phyloP scores from a whole-genome alignment of 1,140 invertebrate species.

The Euglossa dilemma region DNA sequence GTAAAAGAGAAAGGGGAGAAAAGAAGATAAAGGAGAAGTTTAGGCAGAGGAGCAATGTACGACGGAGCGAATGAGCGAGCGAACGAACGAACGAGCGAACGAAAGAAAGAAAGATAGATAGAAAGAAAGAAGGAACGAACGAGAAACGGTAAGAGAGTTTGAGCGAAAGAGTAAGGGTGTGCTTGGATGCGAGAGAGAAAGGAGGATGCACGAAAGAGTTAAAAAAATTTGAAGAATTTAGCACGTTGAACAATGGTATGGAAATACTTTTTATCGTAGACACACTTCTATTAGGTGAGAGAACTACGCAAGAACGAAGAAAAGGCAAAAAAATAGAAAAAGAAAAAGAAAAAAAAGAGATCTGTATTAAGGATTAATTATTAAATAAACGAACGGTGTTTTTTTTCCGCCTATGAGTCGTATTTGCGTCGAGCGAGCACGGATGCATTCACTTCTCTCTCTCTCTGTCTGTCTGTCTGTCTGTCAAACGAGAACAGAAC shows the following conservation, averaged over 20 bases:
- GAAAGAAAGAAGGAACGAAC: neutral
- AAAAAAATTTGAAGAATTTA: slow-evolving; percentile 69
- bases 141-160: neutral
- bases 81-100: neutral
- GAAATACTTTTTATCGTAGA: slow-evolving; percentile 82
- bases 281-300: slow-evolving; percentile 77
- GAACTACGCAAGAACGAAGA: slow-evolving; percentile 53
- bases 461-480: slow-evolving; percentile 13
- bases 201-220: slow-evolving; percentile 44
- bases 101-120: neutral
- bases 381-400: slow-evolving; percentile 81
- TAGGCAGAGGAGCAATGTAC: neutral
- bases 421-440: slow-evolving; percentile 67
- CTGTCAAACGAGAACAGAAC: slow-evolving; percentile 47
- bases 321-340: slow-evolving; percentile 61
- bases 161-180: neutral
- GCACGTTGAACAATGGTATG: slow-evolving; percentile 73
- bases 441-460: slow-evolving; percentile 27
- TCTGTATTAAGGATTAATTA: slow-evolving; percentile 79
- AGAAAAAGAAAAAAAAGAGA: slow-evolving; percentile 74
- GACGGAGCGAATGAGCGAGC: neutral
- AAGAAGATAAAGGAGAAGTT: neutral
- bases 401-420: slow-evolving; percentile 77
- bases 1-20: neutral
- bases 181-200: slow-evolving; percentile 29